These are phyloP conservation scores for Chionoecetes opilio DNA, from an alignment of 1,140 invertebrate genomes.

Conservation along the genomic window DNA sequence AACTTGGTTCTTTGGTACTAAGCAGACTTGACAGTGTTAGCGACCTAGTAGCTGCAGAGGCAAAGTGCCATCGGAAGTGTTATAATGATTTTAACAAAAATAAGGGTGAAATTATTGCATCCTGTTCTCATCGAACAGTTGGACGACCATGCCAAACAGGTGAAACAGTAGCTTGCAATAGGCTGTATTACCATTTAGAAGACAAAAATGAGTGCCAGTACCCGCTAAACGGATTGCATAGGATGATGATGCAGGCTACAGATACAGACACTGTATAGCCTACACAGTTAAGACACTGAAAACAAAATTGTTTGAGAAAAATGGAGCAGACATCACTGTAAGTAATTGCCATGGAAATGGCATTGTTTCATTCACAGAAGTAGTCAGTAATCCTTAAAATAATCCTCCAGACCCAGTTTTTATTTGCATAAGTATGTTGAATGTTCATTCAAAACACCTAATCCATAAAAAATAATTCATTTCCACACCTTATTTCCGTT, in stretches of 20 bases:
- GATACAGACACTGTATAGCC: conserved; percentile 34
- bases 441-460: no score
- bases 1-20: conserved; percentile 48
- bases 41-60: conserved; percentile 38
- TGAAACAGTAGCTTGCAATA: conserved; percentile 27
- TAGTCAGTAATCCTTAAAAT: conserved; percentile 39
- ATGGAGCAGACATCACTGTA: not conserved
- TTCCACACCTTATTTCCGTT: no score
- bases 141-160: conserved; percentile 45
- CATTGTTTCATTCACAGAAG: conserved; percentile 41
- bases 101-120: conserved; percentile 8
- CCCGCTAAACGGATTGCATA: not conserved
- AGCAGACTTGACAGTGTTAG: conserved; percentile 49
- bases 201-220: no score
- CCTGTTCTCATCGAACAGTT: conserved; percentile 39
- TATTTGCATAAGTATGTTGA: no score
- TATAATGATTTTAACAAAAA: conserved; percentile 48
- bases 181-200: not conserved
- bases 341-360: no score
- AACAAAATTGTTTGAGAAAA: not conserved
- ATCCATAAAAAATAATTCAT: no score
- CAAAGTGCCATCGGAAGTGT: conserved; percentile 40
- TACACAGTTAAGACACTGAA: conserved; percentile 50
- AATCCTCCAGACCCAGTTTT: no score
- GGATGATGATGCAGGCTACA: not conserved